These are phyloP conservation scores for Steromphala cineraria DNA, from an alignment of 2,888 invertebrate species.

Conservation along the genomic window DNA sequence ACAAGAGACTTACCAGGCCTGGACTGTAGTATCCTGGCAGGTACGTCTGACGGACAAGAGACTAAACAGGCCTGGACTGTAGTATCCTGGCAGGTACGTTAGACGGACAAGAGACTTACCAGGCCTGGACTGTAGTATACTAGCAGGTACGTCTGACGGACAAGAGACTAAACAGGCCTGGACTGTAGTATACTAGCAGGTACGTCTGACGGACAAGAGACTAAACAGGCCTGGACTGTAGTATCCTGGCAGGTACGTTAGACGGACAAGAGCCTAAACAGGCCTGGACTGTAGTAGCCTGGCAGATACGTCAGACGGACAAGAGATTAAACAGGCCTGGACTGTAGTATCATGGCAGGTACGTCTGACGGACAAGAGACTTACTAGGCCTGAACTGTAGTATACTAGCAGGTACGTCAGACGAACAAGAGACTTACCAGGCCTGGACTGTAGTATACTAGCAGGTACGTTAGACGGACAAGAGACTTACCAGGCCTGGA, in stretches of 20 bases:
- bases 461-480: constrained; percentile 94
- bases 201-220: constrained; percentile 88
- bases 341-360: constrained; percentile 92
- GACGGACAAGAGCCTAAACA: constrained; percentile 78
- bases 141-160: constrained; percentile 94
- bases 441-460: constrained; percentile 91
- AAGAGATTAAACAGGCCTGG: constrained; percentile 83
- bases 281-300: constrained; percentile 91
- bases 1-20: constrained; percentile 81
- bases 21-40: constrained; percentile 93
- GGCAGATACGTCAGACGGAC: constrained; percentile 87
- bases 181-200: constrained; percentile 76
- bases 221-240: background rate
- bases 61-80: constrained; percentile 86
- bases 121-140: constrained; percentile 93
- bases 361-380: constrained; percentile 86
- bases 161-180: background rate
- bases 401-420: background rate
- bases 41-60: constrained; percentile 93
- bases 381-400: background rate
- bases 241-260: background rate
- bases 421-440: constrained; percentile 78
- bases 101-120: constrained; percentile 78
- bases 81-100: constrained; percentile 95
- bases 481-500: constrained; percentile 98